A percentile compares a stretch with the other conserved stretches of the same genome.
Conservation (phyloP, 2,113 vertebrate genomes). For the Struthio camelus region DNA sequence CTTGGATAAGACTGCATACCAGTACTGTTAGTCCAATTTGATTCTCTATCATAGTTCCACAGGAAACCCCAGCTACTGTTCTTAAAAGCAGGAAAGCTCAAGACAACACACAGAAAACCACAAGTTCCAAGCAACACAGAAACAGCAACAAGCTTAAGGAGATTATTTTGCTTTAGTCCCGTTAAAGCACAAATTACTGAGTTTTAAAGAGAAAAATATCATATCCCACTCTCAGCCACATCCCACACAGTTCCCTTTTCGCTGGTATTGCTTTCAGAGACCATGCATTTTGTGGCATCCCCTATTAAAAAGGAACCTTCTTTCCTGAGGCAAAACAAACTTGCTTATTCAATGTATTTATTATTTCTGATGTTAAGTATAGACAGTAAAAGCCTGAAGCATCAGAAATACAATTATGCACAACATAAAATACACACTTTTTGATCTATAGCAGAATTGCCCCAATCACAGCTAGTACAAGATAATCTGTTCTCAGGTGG, state of each 20-base stretch:
- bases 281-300: not conserved
- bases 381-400: not conserved
- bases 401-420: not conserved
- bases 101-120: not conserved
- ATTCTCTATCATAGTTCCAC: not conserved
- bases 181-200: not conserved
- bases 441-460: not conserved
- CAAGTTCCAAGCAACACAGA: not conserved
- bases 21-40: not conserved
- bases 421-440: not conserved
- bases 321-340: not conserved
- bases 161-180: not conserved
- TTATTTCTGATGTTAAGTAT: not conserved
- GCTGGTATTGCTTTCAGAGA: not conserved
- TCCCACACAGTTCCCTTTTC: not conserved
- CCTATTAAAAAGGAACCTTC: not conserved
- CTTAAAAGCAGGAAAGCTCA: not conserved
- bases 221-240: not conserved
- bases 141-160: not conserved
- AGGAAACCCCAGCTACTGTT: not conserved
- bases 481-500: not conserved
- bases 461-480: not conserved
- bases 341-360: not conserved
- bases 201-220: not conserved
- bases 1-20: not conserved